Conservation (phyloP, 2,797 vertebrate species). For the Lycodopsis pacificus region DNA sequence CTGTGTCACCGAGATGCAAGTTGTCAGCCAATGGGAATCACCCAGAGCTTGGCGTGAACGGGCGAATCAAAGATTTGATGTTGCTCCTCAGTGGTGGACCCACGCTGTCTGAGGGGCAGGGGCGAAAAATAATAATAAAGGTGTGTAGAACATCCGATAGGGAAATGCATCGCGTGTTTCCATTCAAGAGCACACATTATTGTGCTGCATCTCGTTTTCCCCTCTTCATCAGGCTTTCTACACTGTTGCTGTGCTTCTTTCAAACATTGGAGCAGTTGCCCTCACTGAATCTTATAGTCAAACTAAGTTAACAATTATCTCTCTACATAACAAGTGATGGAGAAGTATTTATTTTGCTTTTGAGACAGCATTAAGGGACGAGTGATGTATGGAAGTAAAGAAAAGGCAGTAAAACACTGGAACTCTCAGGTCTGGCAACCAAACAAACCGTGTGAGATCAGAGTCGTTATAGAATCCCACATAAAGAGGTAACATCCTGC, state of each 20-base stretch:
- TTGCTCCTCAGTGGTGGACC: background rate
- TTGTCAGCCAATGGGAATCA: constrained; percentile 44
- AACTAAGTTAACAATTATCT: background rate
- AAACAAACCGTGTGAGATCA: background rate
- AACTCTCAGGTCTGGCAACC: background rate
- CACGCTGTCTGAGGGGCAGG: background rate
- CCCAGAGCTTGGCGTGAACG: constrained; percentile 19
- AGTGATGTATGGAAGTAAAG: background rate
- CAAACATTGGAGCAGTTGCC: too few relatives aligned
- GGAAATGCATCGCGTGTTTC: too few relatives aligned
- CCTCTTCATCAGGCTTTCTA: background rate
- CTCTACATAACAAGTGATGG: background rate
- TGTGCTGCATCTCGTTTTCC: background rate
- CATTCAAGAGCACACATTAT: too few relatives aligned
- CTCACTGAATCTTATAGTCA: background rate
- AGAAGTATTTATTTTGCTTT: background rate
- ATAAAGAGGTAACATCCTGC: constrained; percentile 30
- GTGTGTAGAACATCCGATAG: too few relatives aligned
- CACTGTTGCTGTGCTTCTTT: too few relatives aligned
- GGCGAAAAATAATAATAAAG: background rate
- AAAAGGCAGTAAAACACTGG: background rate
- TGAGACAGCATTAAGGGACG: background rate
- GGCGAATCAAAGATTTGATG: background rate
- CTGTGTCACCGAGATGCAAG: constrained; percentile 33
- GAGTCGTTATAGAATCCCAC: background rate